Evolutionary conservation across 92 coral and sea anemone species (phyloP).

Genomic region (Galaxea fascicularis): DNA sequence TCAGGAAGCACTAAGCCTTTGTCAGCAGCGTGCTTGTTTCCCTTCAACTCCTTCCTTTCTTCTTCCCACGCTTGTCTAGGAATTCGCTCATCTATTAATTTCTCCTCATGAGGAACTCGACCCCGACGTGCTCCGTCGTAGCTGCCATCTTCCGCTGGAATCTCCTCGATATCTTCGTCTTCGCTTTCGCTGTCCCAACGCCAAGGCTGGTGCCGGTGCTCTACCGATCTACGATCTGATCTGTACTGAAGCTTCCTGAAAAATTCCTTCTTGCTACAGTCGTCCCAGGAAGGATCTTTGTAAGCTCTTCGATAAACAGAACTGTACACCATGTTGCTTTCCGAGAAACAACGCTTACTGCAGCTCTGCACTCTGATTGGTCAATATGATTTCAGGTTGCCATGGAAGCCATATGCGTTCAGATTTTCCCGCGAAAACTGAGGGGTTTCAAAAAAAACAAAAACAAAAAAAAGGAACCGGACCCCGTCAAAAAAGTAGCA

Average conservation of each 20-base stretch:
- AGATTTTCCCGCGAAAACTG: constrained; percentile 87
- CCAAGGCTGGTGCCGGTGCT: constrained; percentile 95
- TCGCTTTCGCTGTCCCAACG: constrained; percentile 90
- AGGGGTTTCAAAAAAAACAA: too few species aligned
- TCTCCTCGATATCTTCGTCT: constrained; percentile 75
- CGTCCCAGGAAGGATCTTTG: constrained; percentile 90
- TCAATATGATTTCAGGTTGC: constrained; percentile 56
- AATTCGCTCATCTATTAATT: constrained; percentile 24
- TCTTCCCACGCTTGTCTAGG: constrained; percentile 71
- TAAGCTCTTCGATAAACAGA: constrained; percentile 82
- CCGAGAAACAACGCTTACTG: neutral
- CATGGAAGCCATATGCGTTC: constrained; percentile 66
- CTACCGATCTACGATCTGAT: constrained; percentile 90
- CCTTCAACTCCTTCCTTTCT: neutral
- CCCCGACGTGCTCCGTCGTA: constrained; percentile 42
- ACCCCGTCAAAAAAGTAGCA: too few species aligned
- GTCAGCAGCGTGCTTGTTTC: constrained; percentile 22
- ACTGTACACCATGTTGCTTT: constrained; percentile 80
- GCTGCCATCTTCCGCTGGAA: constrained; percentile 51
- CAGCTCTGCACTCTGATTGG: constrained; percentile 58
- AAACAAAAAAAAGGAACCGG: too few species aligned
- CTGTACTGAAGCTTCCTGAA: constrained; percentile 83
- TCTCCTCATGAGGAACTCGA: constrained; percentile 32
- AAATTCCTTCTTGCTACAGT: constrained; percentile 82
- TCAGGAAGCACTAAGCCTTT: neutral